Evolutionary conservation across 2,797 vertebrate genomes (phyloP), one percentile per base, ranked within the genome.

Genomic region (Taeniopygia guttata): DNA sequence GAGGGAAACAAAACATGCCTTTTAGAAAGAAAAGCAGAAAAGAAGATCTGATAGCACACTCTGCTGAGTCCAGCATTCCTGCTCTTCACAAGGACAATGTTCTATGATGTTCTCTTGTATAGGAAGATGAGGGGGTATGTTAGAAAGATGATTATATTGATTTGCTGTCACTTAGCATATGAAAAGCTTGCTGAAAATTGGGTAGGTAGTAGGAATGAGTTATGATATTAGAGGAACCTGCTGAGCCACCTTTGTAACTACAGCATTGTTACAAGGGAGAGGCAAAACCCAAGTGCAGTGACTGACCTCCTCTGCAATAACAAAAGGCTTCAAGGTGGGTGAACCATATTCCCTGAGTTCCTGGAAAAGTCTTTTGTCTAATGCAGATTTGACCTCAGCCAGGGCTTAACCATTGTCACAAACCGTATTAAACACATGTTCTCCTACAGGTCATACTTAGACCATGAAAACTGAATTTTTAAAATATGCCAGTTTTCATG

Each of bases 151-250:
- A 70, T 60, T 84, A 49, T 69, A 88, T 94, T 95, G 67, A 67
- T 94, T 88, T 91, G 45, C 55, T 93, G 80, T 58, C 46, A 76
- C 51, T 95, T 92, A 88, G 74, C 91, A 74, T 94, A 90, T 64
- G 89, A 95, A 94, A 96, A 97, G 87, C 87, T 96, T 91, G 69
- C 76, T 95, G 49, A 91, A 95, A 91, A 79, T 63, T 69, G 42
- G 62, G 76, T 72, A 80, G 58, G 73, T 87, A 68, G 43, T 52
- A 83, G 82, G 85, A 89, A 94, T 72, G 76, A 83, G 79, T 82
- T 89, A 60, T 72, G 90, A 67, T 54, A 26, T 90, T 91, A 56
- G 80, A 84, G 78, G 84, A 96, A 93, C 95, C 83, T 94, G 93
- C 85, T 75, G 80, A 93, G 85, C 91, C 54, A 52, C 93, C 67